Conservation (phyloP, 2,113 vertebrate genomes). For the Chionomys nivalis region DNA sequence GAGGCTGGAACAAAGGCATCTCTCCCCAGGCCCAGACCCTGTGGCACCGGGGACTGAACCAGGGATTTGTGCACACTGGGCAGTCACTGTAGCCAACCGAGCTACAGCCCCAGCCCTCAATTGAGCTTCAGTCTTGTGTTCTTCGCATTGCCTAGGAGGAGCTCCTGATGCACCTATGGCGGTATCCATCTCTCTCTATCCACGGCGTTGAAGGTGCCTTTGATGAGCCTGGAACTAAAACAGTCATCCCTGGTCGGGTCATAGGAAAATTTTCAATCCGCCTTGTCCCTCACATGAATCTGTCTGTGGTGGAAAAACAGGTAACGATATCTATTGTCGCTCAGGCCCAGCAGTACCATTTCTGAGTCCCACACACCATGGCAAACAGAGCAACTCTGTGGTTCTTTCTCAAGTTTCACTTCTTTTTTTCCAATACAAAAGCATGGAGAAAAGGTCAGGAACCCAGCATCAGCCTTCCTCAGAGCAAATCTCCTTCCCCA, state of each 20-base stretch:
- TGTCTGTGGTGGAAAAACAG: conserved; percentile 89
- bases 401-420: not conserved
- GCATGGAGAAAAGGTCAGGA: not conserved
- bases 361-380: rapidly evolving
- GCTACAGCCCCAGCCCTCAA: not conserved
- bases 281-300: conserved; percentile 93
- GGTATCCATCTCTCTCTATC: conserved; percentile 92
- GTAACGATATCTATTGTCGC: conserved; percentile 75
- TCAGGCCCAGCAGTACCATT: rapidly evolving
- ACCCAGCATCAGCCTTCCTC: not conserved
- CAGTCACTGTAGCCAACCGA: not conserved
- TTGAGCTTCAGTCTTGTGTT: not conserved
- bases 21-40: not conserved
- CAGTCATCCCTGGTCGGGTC: conserved; percentile 94
- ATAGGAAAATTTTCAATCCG: conserved; percentile 95
- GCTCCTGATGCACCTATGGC: conserved; percentile 92
- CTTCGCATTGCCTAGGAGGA: conserved; percentile 88
- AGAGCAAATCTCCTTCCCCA: not conserved
- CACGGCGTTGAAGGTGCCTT: conserved; percentile 95
- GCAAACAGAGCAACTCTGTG: rapidly evolving
- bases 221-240: conserved; percentile 91
- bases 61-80: not conserved
- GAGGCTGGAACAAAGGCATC: not conserved
- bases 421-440: not conserved
- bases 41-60: not conserved